Evolutionary conservation across 2,113 vertebrate genomes (phyloP).

Genomic region (Cervus canadensis): DNA sequence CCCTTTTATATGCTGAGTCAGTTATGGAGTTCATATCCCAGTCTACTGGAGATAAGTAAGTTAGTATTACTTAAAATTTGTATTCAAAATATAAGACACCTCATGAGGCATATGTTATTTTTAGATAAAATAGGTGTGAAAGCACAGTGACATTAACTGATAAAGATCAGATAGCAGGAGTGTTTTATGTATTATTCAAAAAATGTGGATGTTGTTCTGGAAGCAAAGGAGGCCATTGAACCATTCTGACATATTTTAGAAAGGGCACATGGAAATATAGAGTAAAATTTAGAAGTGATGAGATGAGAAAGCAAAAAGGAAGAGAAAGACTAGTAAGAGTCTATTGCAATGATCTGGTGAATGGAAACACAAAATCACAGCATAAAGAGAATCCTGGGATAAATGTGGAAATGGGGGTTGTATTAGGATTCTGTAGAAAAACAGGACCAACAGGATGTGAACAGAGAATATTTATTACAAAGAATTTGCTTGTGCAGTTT

Average conservation of each 20-base stretch:
- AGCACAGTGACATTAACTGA: neutral
- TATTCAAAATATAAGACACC: neutral
- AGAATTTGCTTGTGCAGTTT: neutral
- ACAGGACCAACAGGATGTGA: neutral
- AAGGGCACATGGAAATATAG: neutral
- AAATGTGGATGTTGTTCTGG: neutral
- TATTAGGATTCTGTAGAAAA: neutral
- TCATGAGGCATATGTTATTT: neutral
- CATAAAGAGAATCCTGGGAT: neutral
- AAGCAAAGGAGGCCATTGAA: neutral
- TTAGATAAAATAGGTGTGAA: neutral
- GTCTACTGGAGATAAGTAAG: neutral
- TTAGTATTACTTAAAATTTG: neutral
- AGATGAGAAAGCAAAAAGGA: neutral
- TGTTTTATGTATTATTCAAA: neutral
- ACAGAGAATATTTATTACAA: neutral
- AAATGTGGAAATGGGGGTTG: neutral
- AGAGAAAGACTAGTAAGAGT: neutral
- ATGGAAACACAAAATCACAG: neutral
- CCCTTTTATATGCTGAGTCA: neutral
- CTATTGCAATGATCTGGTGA: neutral
- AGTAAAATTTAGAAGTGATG: neutral
- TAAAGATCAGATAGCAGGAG: neutral
- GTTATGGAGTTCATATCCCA: neutral
- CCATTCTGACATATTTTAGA: neutral